Evolutionary conservation across 2,888 invertebrate species (phyloP), one percentile per base, ranked within the genome.

Genomic region (Apamea crenata): DNA sequence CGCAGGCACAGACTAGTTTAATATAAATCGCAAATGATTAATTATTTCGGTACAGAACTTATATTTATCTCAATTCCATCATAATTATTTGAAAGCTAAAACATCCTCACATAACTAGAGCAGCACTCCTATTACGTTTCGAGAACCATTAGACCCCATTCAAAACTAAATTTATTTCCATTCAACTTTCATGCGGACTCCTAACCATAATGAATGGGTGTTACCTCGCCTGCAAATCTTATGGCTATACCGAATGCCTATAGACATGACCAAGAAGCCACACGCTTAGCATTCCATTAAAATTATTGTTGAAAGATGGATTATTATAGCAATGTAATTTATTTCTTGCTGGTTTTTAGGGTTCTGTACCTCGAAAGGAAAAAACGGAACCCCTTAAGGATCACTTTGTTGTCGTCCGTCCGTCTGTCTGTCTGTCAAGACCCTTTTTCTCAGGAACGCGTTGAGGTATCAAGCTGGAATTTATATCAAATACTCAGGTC

Each of bases 141-240:
- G 36, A 83, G 66, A 47, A 61, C 75, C 82, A 83, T 83, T 80
- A 72, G 69, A 69, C n/a, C 65, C 69, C 12, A 74, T 81, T 84
- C 70, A 81, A 18, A 66, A 80, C 53, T 47, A 66, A 83, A 84
- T 82, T 76, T 70, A 74, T 81, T 77, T 71, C 83, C 40, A 81
- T 84, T 84, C 76, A 81, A 84, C 47, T 84, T 84, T 76, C 83
- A 81, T 74, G 32, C 63, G 21, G 44, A 71, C 66, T 81, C 50
- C 50, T 84, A 68, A 74, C 66, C 63, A 74, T 77, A 81, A 74
- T 84, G 73, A 77, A 84, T 71, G 16, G 71, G 65, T 78, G 63
- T 63, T 67, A 75, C 72, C 72, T 44, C 65, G 74, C 85, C 78
- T 78, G 66, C 56, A 78, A 79, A 80, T 82, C 84, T 80, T 83